Base-by-base conservation (phyloP, 2,888 invertebrate species). In the Euspilapteryx auroguttella region DNA sequence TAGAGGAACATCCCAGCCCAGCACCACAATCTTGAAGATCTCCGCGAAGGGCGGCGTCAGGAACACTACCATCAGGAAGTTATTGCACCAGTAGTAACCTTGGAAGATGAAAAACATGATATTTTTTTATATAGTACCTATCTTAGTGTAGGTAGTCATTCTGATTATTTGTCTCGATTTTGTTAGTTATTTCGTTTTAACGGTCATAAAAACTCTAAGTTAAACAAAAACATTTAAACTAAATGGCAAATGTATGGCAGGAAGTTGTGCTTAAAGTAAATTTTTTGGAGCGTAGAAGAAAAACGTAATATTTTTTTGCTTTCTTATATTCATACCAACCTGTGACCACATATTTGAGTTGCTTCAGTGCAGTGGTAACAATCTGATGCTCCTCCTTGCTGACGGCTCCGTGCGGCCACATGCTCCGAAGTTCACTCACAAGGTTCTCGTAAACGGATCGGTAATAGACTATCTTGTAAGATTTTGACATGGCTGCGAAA, bases 81-180 rank as follows among this genome's bases (percentile, higher is more conserved):
- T 47, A 43, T 63, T 66, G 39, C 56, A 57, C 49, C 55, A 57
- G 37, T 51, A 62, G 35, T 65, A 68, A 1, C 57, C 69, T 68
- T 37, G 3, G n/a, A n/a, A n/a, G n/a, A n/a, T n/a, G n/a, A n/a
- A n/a, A n/a, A n/a, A n/a, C n/a, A n/a, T n/a, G n/a, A n/a, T n/a
- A n/a, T n/a, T n/a, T n/a, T n/a, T n/a, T n/a, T n/a, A n/a, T n/a
- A n/a, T n/a, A n/a, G n/a, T n/a, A n/a, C n/a, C n/a, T n/a, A n/a
- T n/a, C n/a, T n/a, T n/a, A n/a, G n/a, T n/a, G n/a, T n/a, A n/a
- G n/a, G n/a, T n/a, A n/a, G n/a, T n/a, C n/a, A n/a, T n/a, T n/a
- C n/a, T n/a, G n/a, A n/a, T n/a, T n/a, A n/a, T n/a, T n/a, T n/a
- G n/a, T n/a, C n/a, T n/a, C n/a, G n/a, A n/a, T n/a, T n/a, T n/a